These are phyloP conservation scores for Listronotus oregonensis DNA, from an alignment of 1,140 invertebrate genomes.

Conservation along the genomic window DNA sequence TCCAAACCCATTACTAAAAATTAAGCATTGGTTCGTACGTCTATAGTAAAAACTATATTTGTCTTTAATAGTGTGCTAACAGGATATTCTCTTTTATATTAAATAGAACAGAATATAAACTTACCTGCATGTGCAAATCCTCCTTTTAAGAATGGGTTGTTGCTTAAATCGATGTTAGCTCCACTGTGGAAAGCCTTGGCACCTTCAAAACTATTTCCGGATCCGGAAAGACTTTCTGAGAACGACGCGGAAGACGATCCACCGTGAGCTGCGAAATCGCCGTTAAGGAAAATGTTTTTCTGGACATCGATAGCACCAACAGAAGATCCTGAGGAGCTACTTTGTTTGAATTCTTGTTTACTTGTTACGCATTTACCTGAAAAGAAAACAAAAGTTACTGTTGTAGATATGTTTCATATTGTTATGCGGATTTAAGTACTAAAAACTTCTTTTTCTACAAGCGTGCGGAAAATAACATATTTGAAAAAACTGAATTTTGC, in stretches of 20 bases:
- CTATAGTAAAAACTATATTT: no score
- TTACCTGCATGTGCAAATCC: constrained; percentile 40
- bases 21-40: no score
- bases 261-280: constrained; percentile 17
- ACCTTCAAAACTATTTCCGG: not conserved
- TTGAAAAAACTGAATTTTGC: no score
- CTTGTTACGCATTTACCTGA: constrained; percentile 23
- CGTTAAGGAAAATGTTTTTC: constrained; percentile 52
- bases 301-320: constrained; percentile 44
- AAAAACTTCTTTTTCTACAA: no score
- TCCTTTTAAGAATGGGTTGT: constrained; percentile 36
- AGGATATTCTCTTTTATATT: no score
- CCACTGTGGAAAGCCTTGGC: constrained; percentile 23
- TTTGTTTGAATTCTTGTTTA: constrained; percentile 26
- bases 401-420: no score
- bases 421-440: no score
- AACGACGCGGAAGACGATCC: constrained; percentile 13
- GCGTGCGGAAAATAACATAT: no score
- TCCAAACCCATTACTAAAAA: no score
- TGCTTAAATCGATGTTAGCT: constrained; percentile 28
- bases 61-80: no score
- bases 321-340: constrained; percentile 14
- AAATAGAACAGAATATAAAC: no score
- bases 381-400: constrained; percentile 2
- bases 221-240: constrained; percentile 11